Evolutionary conservation across 1,140 invertebrate genomes (phyloP).

Genomic region (Drosophila repletoides): DNA sequence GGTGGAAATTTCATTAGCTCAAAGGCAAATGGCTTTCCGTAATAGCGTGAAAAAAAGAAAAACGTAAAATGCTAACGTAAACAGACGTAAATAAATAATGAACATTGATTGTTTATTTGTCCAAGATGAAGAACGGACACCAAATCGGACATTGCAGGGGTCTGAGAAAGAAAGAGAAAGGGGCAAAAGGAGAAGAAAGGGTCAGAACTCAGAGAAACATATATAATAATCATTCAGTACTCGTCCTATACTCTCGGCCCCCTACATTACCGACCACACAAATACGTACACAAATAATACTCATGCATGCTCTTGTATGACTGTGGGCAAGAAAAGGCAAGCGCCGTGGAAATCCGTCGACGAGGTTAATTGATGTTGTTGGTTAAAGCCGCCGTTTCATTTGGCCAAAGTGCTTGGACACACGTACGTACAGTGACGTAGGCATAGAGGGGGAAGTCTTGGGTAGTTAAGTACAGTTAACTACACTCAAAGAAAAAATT

Average conservation of each 20-base stretch:
- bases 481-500: too few relatives aligned
- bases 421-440: too few relatives aligned
- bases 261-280: too few relatives aligned
- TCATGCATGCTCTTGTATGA: background rate
- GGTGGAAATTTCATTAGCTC: conserved; percentile 50
- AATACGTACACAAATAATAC: conserved; percentile 1
- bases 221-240: conserved; percentile 22
- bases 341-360: conserved; percentile 30
- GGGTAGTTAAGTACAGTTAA: too few relatives aligned
- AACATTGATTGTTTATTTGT: conserved; percentile 78
- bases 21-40: conserved; percentile 58
- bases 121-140: conserved; percentile 51
- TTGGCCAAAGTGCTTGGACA: conserved; percentile 40
- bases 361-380: conserved; percentile 52
- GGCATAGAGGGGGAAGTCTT: too few relatives aligned
- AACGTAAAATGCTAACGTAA: conserved; percentile 64
- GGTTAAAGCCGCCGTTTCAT: conserved; percentile 33
- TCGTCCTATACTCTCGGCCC: too few relatives aligned
- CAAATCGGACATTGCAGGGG: conserved; percentile 11
- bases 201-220: conserved; percentile 4
- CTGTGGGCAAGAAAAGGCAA: conserved; percentile 6
- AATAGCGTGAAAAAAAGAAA: conserved; percentile 56
- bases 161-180: background rate
- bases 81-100: conserved; percentile 76
- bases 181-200: background rate